These are phyloP conservation scores for Sylvia atricapilla DNA, from an alignment of 2,113 vertebrate species.

Conservation along the genomic window DNA sequence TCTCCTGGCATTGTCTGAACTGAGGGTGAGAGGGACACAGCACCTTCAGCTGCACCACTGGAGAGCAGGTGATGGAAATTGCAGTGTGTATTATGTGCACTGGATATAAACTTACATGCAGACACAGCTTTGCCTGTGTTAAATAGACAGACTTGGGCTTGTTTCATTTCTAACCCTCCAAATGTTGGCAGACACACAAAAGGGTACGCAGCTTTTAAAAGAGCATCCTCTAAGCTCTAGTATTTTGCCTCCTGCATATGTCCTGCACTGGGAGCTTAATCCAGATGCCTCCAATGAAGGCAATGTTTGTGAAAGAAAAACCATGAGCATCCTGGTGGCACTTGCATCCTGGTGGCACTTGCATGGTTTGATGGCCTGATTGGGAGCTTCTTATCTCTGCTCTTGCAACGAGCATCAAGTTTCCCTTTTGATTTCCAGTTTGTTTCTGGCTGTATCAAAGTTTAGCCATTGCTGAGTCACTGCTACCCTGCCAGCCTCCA, in stretches of 20 bases:
- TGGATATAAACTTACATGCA: not conserved
- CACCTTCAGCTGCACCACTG: not conserved
- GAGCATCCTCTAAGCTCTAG: not conserved
- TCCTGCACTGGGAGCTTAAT: not conserved
- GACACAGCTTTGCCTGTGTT: not conserved
- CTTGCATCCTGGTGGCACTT: not conserved
- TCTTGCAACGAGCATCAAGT: not conserved
- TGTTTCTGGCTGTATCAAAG: not conserved
- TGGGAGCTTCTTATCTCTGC: not conserved
- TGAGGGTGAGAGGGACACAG: not conserved
- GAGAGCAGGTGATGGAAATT: not conserved
- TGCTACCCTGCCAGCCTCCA: not conserved
- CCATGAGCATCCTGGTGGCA: not conserved
- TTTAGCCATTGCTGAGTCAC: not conserved
- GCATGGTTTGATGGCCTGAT: not conserved
- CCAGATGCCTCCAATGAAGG: fast-evolving
- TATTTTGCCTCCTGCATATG: not conserved
- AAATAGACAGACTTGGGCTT: not conserved
- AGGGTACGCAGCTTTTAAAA: not conserved
- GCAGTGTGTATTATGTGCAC: not conserved
- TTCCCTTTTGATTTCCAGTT: not conserved
- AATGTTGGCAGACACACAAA: not conserved
- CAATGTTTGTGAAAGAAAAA: not conserved
- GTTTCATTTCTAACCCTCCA: not conserved
- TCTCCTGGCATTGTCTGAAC: not conserved